Evolutionary conservation across 2,888 invertebrate species (phyloP), one percentile per base, ranked within the genome.

Genomic region (Synanthedon tipuliformis): DNA sequence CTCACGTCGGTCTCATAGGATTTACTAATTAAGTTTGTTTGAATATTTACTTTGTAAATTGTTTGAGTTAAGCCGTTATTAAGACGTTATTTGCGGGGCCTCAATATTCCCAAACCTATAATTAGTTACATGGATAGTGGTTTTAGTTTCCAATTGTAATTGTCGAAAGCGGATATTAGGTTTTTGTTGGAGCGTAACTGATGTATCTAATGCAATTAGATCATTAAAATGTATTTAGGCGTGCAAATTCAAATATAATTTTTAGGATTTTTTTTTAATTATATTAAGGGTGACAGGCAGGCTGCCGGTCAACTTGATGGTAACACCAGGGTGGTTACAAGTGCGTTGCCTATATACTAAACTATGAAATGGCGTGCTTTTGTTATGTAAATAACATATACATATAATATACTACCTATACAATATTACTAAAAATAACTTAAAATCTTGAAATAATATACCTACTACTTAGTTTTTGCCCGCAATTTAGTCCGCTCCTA

Each of bases 31-130:
- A 81, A 80, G 78, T 81, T 77, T 75, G 77, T 81, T 80, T 75
- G 73, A 76, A 77, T 81, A 78, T 85, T 84, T 80, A 75, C 78
- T 76, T 75, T 73, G 75, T 73, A 77, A 76, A 84, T 79, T 82
- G 78, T 81, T 81, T 78, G 77, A 75, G 34, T 75, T 81, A 65
- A 71, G 67, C 69, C 73, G 71, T 76, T 77, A 79, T 78, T 79
- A 80, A 78, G 77, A 75, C 68, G 68, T 61, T 74, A 70, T 75
- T 75, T 73, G 75, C 70, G 61, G 64, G 68, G 64, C 65, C 66
- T 68, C 63, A 64, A 73, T 69, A 73, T 73, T 69, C 69, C 59
- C 65, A 63, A 63, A 59, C 52, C 57, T 59, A 52, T 56, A 59
- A 56, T 59, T 56, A 59, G 55, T 59, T 63, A 59, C 64, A 66